Evolutionary conservation across 2,113 vertebrate species (phyloP), one percentile per base, ranked within the genome.

Genomic region (Alligator sinensis): DNA sequence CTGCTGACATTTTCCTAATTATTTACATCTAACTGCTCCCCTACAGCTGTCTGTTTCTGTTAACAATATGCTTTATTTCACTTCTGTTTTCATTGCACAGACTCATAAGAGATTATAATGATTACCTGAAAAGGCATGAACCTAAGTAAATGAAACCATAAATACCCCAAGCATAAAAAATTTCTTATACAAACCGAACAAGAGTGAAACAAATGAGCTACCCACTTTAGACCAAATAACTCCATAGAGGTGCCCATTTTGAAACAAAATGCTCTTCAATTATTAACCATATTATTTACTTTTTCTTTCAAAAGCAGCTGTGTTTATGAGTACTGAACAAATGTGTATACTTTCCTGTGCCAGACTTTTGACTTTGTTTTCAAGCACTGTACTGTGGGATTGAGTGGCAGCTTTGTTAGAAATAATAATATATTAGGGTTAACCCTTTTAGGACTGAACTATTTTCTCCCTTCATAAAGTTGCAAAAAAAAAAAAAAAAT

Each of bases 281-380:
- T 97, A 93, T 96, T 97, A 96, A 97, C 96, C 91, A 61, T 95
- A 81, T 94, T 95, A 94, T 95, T 97, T 96, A 89, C 94, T 97
- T 98, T 96, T 98, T 97, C 97, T 98, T 98, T 98, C 97, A 97
- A 98, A 99, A 99, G 98, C 99, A 99, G 98, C 98, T 98, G 98
- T 98, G 97, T 97, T 97, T 97, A 94, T 97, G 98, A 99, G 98
- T 98, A 98, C 98, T 98, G 98, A 99, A 98, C 98, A 99, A 99
- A 98, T 98, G 97, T 98, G 97, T 98, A 96, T 98, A 97, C 97
- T 98, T 98, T 98, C 98, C 98, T 98, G 98, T 99, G 98, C 98
- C 98, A 99, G 98, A 98, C 98, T 97, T 98, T 98, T 96, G 92
- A 97, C 96, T 98, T 98, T 97, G 92, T 98, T 98, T 98, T 98